Evolutionary conservation across 1,140 invertebrate genomes (phyloP).

Genomic region (Hormaphis cornu): DNA sequence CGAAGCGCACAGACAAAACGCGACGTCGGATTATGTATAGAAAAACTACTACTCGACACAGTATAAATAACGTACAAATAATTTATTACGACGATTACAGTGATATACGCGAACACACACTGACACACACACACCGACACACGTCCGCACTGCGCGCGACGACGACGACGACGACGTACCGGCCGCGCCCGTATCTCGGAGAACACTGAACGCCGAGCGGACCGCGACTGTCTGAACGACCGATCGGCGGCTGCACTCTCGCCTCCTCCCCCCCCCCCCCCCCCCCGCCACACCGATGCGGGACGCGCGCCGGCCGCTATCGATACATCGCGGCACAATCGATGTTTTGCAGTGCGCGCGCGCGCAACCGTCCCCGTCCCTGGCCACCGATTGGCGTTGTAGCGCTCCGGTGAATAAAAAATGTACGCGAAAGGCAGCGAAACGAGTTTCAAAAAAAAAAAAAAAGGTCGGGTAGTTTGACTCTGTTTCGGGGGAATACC

Average conservation of each 20-base stretch:
- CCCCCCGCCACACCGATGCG: neutral
- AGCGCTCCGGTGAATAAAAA: neutral
- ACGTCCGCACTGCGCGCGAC: neutral
- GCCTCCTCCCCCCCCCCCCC: neutral
- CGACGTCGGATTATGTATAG: too few species aligned
- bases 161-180: conserved; percentile 6
- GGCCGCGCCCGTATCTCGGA: conserved; percentile 29
- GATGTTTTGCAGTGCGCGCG: neutral
- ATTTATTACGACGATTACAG: too few species aligned
- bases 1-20: too few species aligned
- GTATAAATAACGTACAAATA: too few species aligned
- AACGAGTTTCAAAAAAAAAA: too few species aligned
- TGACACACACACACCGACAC: neutral
- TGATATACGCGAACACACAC: too few species aligned
- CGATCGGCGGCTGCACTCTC: neutral
- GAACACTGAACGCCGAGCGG: conserved; percentile 14
- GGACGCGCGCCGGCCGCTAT: neutral
- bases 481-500: too few species aligned
- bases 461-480: too few species aligned
- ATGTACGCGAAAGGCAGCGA: too few species aligned
- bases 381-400: neutral
- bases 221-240: too few species aligned
- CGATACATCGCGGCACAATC: conserved; percentile 9
- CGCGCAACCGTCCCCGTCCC: neutral
- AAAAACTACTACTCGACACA: too few species aligned